A percentile compares a stretch with the other conserved stretches of the same genome.
Evolutionary conservation across 2,113 vertebrate genomes (phyloP).

Genomic region (Galeopterus variegatus): DNA sequence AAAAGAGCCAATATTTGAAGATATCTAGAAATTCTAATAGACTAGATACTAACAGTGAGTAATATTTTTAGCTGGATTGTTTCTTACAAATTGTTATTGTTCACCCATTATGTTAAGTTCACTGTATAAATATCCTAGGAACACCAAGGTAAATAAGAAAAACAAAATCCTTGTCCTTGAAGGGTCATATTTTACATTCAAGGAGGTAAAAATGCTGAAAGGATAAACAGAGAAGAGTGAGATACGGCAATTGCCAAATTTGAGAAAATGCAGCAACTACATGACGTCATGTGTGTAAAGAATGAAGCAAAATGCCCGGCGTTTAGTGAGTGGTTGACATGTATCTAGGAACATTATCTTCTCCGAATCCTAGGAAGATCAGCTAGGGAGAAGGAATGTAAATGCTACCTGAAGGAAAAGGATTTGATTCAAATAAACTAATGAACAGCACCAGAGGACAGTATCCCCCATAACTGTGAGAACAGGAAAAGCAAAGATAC

Average conservation of each 20-base stretch:
- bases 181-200: background rate
- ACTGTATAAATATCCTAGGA: background rate
- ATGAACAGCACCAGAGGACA: background rate
- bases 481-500: background rate
- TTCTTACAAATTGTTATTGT: background rate
- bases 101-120: background rate
- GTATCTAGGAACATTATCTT: background rate
- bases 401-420: background rate
- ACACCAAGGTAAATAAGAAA: background rate
- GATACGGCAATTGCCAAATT: background rate
- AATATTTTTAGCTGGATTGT: background rate
- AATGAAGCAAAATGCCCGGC: background rate
- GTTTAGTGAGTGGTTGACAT: background rate
- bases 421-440: background rate
- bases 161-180: background rate
- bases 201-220: background rate
- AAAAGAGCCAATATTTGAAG: conserved; percentile 19
- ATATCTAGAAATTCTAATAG: background rate
- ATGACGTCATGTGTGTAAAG: background rate
- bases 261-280: background rate
- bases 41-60: background rate
- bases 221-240: background rate
- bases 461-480: background rate
- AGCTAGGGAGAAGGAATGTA: background rate
- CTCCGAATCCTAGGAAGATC: background rate